Conservation (phyloP, 2,113 vertebrate genomes). For the Zosterops pallidus region DNA sequence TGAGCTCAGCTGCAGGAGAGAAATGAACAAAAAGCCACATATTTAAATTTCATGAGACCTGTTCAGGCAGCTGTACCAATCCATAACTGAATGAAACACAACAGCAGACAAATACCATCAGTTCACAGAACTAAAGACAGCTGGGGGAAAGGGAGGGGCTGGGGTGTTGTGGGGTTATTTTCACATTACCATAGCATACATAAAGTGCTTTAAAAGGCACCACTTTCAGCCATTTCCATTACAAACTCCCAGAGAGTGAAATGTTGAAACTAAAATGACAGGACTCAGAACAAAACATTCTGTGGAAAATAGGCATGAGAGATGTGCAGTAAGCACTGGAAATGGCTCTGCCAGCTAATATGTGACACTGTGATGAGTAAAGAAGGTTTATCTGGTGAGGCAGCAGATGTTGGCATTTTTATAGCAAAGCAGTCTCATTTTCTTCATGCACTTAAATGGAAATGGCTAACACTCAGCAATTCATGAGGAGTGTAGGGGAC, state of each 20-base stretch:
- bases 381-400: not conserved
- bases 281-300: not conserved
- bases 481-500: not conserved
- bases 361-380: accelerated
- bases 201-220: not conserved
- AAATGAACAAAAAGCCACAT: not conserved
- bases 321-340: not conserved
- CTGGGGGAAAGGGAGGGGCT: not conserved
- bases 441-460: not conserved
- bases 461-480: not conserved
- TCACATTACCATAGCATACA: not conserved
- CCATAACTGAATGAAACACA: not conserved
- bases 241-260: not conserved
- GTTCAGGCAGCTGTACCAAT: not conserved
- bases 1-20: not conserved
- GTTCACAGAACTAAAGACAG: not conserved
- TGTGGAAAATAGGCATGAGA: accelerated
- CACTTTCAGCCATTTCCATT: not conserved
- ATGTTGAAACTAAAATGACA: not conserved
- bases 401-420: not conserved
- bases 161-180: not conserved
- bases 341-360: not conserved
- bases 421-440: not conserved
- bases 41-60: not conserved
- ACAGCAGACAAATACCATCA: not conserved